Evolutionary conservation across 2,113 vertebrate genomes (phyloP).

Genomic region (Clarias magur): DNA sequence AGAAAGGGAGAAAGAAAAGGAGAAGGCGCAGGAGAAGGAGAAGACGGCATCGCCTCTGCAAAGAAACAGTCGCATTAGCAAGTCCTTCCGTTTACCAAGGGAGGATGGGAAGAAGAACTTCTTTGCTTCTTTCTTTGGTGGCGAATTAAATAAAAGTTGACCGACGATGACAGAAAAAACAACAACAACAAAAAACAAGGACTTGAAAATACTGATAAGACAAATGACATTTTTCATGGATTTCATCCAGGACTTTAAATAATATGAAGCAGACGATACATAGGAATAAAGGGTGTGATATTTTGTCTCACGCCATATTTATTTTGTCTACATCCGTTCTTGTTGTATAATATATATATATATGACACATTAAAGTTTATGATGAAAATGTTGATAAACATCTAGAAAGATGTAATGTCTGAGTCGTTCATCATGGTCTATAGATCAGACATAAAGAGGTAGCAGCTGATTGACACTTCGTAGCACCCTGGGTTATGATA

Average conservation of each 20-base stretch:
- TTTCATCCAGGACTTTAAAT: slow-evolving; percentile 37
- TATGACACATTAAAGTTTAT: slow-evolving; percentile 11
- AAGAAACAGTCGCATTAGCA: slow-evolving; percentile 62
- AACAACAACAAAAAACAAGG: not conserved
- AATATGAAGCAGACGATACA: slow-evolving; percentile 32
- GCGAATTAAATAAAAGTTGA: slow-evolving; percentile 55
- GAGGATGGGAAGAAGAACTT: slow-evolving; percentile 69
- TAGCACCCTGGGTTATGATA: not conserved
- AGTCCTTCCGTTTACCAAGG: slow-evolving; percentile 67
- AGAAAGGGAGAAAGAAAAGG: slow-evolving; percentile 59
- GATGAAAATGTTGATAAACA: slow-evolving; percentile 20
- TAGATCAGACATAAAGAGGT: not conserved
- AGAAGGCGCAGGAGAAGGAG: slow-evolving; percentile 52
- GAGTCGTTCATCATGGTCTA: not conserved
- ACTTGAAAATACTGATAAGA: not conserved
- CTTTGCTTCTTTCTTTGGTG: slow-evolving; percentile 72
- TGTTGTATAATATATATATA: not conserved
- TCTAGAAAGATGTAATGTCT: not conserved
- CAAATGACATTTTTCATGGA: not conserved
- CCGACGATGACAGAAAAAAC: not conserved
- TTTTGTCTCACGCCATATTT: slow-evolving; percentile 18
- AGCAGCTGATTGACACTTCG: not conserved
- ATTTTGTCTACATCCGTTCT: slow-evolving; percentile 40
- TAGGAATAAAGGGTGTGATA: not conserved
- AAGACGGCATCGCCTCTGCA: slow-evolving; percentile 54